Evolutionary conservation across 2,797 vertebrate species (phyloP).

Genomic region (Artibeus jamaicensis): DNA sequence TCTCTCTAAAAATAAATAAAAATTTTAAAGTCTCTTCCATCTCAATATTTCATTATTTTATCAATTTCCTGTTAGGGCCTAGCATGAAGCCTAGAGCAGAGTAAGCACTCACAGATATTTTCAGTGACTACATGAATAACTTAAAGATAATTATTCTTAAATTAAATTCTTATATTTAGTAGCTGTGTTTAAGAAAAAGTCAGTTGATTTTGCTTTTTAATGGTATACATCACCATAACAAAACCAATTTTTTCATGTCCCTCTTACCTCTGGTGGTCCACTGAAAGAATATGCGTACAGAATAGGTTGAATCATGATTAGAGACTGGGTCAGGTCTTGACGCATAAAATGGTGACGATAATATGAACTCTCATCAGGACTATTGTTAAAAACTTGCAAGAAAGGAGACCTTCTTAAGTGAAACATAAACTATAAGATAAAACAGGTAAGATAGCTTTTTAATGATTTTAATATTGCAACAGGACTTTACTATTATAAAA

Average conservation of each 20-base stretch:
- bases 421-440: constrained; percentile 95
- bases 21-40: neutral
- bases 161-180: constrained; percentile 14
- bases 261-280: constrained; percentile 94
- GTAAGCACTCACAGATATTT: neutral
- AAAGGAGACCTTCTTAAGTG: constrained; percentile 97
- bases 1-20: neutral
- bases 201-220: neutral
- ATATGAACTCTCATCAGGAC: constrained; percentile 97
- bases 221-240: neutral
- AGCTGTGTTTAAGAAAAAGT: neutral
- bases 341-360: constrained; percentile 98
- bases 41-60: neutral
- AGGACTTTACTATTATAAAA: constrained; percentile 34
- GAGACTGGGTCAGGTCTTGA: constrained; percentile 96
- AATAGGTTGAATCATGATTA: constrained; percentile 98
- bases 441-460: constrained; percentile 40
- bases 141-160: neutral
- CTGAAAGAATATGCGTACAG: constrained; percentile 97
- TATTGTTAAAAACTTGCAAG: constrained; percentile 99
- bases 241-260: neutral
- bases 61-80: neutral
- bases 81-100: neutral
- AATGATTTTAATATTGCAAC: neutral
- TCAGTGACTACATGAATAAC: neutral